These are phyloP conservation scores for Cecropterus lyciades DNA, from an alignment of 1,140 invertebrate genomes.

Conservation along the genomic window DNA sequence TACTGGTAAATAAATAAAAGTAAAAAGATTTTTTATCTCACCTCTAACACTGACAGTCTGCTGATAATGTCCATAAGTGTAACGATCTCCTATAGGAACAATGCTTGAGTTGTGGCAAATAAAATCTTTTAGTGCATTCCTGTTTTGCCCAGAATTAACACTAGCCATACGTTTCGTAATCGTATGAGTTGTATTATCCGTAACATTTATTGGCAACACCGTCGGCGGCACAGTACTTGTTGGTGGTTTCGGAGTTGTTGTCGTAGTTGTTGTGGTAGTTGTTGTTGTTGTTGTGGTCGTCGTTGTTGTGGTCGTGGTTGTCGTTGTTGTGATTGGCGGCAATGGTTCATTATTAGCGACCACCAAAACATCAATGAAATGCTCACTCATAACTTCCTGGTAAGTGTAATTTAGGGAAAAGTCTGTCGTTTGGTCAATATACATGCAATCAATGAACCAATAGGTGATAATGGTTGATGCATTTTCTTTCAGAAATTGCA, in stretches of 20 bases:
- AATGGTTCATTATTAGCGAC: conserved; percentile 87
- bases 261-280: conserved; percentile 59
- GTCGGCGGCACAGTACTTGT: conserved; percentile 47
- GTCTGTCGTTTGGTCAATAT: conserved; percentile 87
- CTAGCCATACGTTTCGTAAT: conserved; percentile 54
- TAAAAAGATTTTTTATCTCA: too few species aligned
- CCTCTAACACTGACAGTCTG: conserved; percentile 86
- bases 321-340: conserved; percentile 85
- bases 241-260: conserved; percentile 57
- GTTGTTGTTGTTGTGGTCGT: conserved; percentile 81
- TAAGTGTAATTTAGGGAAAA: conserved; percentile 87
- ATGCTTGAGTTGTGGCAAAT: conserved; percentile 86
- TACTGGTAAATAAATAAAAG: too few species aligned
- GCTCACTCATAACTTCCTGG: conserved; percentile 84
- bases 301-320: conserved; percentile 85
- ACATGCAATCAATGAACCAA: conserved; percentile 92
- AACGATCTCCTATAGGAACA: conserved; percentile 86
- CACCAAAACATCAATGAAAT: conserved; percentile 88
- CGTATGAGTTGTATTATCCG: conserved; percentile 46
- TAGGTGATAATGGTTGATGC: conserved; percentile 87
- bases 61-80: conserved; percentile 90
- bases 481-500: conserved; percentile 85
- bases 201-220: conserved; percentile 41
- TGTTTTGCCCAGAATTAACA: conserved; percentile 41
- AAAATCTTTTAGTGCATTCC: conserved; percentile 66